These are phyloP conservation scores for Drosophila rhopaloa DNA, from an alignment of 1,140 invertebrate species.

Conservation along the genomic window DNA sequence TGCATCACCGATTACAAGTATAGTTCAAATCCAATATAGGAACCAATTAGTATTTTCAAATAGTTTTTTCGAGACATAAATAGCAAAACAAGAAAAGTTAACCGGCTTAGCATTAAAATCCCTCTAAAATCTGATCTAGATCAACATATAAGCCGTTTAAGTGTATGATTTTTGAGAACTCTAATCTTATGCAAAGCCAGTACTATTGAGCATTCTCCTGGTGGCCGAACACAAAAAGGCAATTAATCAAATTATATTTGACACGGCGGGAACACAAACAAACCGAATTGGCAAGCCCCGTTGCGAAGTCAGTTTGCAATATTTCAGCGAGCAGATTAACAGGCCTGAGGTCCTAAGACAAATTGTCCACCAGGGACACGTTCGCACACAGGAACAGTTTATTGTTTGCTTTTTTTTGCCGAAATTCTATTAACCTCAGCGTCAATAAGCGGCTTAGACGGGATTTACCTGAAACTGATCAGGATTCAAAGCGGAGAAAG, in stretches of 20 bases:
- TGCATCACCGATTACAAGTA: too few species aligned
- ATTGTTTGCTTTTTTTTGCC: constrained; percentile 55
- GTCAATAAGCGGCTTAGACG: constrained; percentile 70
- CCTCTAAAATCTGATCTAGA: not conserved
- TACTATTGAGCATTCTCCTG: constrained; percentile 33
- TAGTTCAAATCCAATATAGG: too few species aligned
- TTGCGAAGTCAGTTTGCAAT: constrained; percentile 51
- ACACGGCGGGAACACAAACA: constrained; percentile 55
- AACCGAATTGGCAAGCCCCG: constrained; percentile 55
- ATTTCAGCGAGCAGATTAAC: constrained; percentile 77
- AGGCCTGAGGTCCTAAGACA: constrained; percentile 56
- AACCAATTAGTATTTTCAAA: too few species aligned
- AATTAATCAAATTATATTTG: constrained; percentile 82
- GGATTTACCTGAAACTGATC: constrained; percentile 70
- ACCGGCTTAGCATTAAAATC: not conserved
- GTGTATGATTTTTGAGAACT: constrained; percentile 39
- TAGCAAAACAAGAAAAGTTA: not conserved
- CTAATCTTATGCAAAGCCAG: constrained; percentile 37
- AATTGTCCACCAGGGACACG: constrained; percentile 76
- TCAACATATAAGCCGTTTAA: constrained; percentile 7
- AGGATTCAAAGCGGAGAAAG: constrained; percentile 3
- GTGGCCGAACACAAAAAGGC: constrained; percentile 58
- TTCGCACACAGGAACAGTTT: constrained; percentile 42
- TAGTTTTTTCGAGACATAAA: not conserved
- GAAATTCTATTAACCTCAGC: constrained; percentile 75